phyloP scores from a whole-genome alignment of 2,888 invertebrate species.

The Theretra japonica region DNA sequence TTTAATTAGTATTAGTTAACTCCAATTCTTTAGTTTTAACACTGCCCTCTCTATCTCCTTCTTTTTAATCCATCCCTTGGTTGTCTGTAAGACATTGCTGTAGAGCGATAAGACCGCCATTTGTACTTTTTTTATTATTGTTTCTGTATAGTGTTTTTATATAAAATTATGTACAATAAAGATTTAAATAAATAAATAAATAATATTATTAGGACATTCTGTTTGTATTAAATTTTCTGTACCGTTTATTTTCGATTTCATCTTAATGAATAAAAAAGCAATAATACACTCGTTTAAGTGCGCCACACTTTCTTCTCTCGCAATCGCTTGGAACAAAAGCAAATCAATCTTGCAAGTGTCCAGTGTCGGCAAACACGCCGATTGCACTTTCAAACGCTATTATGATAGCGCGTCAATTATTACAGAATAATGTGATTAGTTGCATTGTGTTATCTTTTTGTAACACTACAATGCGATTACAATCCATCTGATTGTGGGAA shows the following conservation, averaged over 20 bases:
- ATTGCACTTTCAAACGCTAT: slow-evolving; percentile 23
- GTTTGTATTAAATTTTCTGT: no score
- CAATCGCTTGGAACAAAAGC: not conserved
- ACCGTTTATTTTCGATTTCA: not conserved
- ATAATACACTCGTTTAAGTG: not conserved
- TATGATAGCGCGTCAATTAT: not conserved
- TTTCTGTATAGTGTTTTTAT: no score
- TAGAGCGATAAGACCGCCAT: no score
- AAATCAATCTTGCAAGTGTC: slow-evolving; percentile 15
- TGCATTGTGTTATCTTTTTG: not conserved
- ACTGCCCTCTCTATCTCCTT: no score
- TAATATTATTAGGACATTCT: no score
- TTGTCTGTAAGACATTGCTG: no score
- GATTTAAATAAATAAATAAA: no score
- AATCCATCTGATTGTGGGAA: not conserved
- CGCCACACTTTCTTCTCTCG: slow-evolving; percentile 13
- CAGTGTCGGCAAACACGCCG: not conserved
- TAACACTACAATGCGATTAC: not conserved
- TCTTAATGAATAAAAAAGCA: not conserved
- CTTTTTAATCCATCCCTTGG: no score
- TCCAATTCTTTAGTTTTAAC: no score
- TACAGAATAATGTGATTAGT: not conserved
- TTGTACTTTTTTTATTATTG: no score
- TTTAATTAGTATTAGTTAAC: no score
- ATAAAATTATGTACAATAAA: no score